Evolutionary conservation across 2,113 vertebrate species (phyloP), one percentile per base, ranked within the genome.

Genomic region (Hydrochoerus hydrochaeris): DNA sequence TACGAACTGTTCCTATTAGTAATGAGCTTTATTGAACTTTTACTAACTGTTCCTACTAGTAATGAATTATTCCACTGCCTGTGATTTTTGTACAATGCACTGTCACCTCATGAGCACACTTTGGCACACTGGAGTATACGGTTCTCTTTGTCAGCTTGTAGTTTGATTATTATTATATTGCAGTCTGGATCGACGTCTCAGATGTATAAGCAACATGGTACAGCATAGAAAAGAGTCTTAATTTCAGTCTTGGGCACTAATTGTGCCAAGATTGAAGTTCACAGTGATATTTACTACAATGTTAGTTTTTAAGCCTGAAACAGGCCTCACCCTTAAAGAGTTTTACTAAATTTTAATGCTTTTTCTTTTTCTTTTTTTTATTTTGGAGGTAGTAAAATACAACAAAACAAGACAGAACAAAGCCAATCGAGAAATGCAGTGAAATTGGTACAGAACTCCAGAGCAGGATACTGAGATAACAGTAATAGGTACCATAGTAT

Each of bases 91-190:
- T 49, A 30, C 0, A 1, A 16, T 10, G 32, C 30, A 32, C 52
- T 35, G 19, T 78, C 52, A 44, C 38, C 41, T 19, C 52, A 54
- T 9, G 12, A 82, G 46, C n/a, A 57, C 7, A 28, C 1, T 28
- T 11, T 2, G 52, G 57, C 22, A 13, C 8, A 41, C 0, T 0
- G 0, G 17, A 60, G 38, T 3, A 14, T 41, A 7, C 0, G 1
- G 30, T 54, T 1, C 35, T 38, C 12, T 71, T 71, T 81, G 82
- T n/a, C 14, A 57, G 35, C 30, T 49, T 41, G 13, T 0, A 5
- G 32, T 44, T 52, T 62, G 52, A 12, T 58, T 10, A 54, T 85
- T 41, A 67, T 63, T n/a, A 20, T 77, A 7, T 2, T 2, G 46
- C 1, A 19, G 26, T 44, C 60, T 58, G 17, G 60, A 60, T 41